phyloP scores from a whole-genome alignment of 2,797 vertebrate species.

The Scleropages formosus region DNA sequence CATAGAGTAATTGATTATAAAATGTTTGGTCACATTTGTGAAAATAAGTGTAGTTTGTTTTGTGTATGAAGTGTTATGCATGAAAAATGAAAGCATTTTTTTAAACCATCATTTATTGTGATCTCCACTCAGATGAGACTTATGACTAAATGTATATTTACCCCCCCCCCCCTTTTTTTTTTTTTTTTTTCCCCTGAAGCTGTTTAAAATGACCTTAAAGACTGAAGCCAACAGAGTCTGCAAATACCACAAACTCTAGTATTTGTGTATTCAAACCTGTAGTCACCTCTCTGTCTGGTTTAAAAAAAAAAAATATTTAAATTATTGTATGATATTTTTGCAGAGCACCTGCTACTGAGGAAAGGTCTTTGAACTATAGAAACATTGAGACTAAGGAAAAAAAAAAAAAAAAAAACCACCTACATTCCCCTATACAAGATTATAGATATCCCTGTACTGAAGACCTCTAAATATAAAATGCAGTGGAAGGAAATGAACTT shows the following conservation, averaged over 20 bases:
- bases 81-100: slow-evolving; percentile 29
- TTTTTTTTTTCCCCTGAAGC: neutral
- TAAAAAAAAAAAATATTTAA: neutral
- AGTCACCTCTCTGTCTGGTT: too few species aligned
- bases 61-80: slow-evolving; percentile 48
- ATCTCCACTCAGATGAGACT: slow-evolving; percentile 21
- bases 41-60: slow-evolving; percentile 40
- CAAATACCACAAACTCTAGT: slow-evolving; percentile 5
- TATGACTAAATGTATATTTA: slow-evolving; percentile 19
- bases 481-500: too few species aligned
- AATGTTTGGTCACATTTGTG: slow-evolving; percentile 41
- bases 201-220: slow-evolving; percentile 1
- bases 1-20: slow-evolving; percentile 41
- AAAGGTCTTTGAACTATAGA: neutral
- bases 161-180: slow-evolving; percentile 17
- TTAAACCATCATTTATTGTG: slow-evolving; percentile 19
- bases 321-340: neutral
- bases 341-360: slow-evolving; percentile 2
- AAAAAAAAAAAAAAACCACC: too few species aligned
- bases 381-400: neutral
- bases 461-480: too few species aligned
- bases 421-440: too few species aligned
- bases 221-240: slow-evolving; percentile 3
- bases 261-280: neutral
- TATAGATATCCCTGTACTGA: too few species aligned